Evolutionary conservation across 2,888 invertebrate genomes (phyloP), one percentile per base, ranked within the genome.

Genomic region (Thyatira batis): DNA sequence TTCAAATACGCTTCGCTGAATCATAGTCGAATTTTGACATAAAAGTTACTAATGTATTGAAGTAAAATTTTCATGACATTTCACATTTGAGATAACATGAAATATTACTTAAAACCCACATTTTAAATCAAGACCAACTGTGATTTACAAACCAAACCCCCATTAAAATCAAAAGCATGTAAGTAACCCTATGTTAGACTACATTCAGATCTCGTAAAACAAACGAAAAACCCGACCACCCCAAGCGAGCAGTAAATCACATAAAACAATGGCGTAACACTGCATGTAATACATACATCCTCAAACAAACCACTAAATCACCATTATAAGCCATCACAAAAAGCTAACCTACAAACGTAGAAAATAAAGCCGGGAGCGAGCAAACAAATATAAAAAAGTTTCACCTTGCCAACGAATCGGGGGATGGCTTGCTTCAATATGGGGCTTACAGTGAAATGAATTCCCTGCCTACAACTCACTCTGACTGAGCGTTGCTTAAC

Each of bases 371-470:
- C 20, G 27, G 53, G 25, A 17, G 48, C 39, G 39, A 23, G 44
- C 43, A 58, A 48, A 55, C 50, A 44, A 51, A 49, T 33, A 52
- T n/a, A 56, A 64, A 54, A 55, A 58, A 55, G 54, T 50, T 53
- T 39, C 50, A 59, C 56, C 56, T 56, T 49, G 55, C 53, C 58
- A 52, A 51, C 48, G 55, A 53, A 58, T 61, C 56, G 55, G 53
- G 53, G 55, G 49, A 56, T 43, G 49, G 52, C 49, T 49, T 53
- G 53, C 52, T 53, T 44, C 55, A 61, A 65, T 60, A 62, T 58
- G 58, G 60, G 61, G 63, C 55, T 63, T 65, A 61, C 58, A 54
- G 52, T 45, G 61, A 60, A 60, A 63, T 63, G 61, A 63, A 52
- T 48, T 48, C 28, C 48, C 48, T 48, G 28, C 28, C 27, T 27